Conservation (phyloP, 92 coral and sea anemone species). For the Meandrina meandrites region DNA sequence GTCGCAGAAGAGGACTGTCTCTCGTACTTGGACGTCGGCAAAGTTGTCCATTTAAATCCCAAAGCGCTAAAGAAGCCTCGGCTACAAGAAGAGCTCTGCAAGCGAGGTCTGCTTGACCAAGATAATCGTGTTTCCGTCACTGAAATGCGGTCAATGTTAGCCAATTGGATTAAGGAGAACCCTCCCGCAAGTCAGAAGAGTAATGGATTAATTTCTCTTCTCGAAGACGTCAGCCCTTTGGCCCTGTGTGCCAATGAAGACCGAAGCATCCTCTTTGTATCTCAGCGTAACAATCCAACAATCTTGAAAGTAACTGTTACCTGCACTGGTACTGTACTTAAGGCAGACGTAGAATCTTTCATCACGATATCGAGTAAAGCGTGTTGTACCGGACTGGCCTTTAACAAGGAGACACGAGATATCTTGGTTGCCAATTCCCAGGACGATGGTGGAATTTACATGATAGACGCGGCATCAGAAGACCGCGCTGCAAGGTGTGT, state of each 20-base stretch:
- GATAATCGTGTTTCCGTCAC: conserved; percentile 26
- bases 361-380: conserved; percentile 18
- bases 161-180: conserved; percentile 39
- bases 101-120: conserved; percentile 23
- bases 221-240: conserved; percentile 21
- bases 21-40: conserved; percentile 39
- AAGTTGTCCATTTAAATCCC: conserved; percentile 32
- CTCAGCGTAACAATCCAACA: conserved; percentile 11
- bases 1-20: conserved; percentile 39
- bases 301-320: conserved; percentile 23
- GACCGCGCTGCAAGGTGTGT: too few species aligned
- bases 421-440: conserved; percentile 25
- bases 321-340: conserved; percentile 36
- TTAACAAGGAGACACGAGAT: conserved; percentile 16
- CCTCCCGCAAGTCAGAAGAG: conserved; percentile 6
- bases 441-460: conserved; percentile 36
- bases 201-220: conserved; percentile 32
- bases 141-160: conserved; percentile 25
- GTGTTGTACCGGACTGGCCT: conserved; percentile 38
- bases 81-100: conserved; percentile 29
- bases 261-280: conserved; percentile 10
- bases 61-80: conserved; percentile 46
- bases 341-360: conserved; percentile 17
- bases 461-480: conserved; percentile 29
- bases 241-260: conserved; percentile 5